Percentiles rank a stretch among this genome's conserved stretches.
Conservation (phyloP, 1,140 invertebrate genomes). For the Batillaria attramentaria region DNA sequence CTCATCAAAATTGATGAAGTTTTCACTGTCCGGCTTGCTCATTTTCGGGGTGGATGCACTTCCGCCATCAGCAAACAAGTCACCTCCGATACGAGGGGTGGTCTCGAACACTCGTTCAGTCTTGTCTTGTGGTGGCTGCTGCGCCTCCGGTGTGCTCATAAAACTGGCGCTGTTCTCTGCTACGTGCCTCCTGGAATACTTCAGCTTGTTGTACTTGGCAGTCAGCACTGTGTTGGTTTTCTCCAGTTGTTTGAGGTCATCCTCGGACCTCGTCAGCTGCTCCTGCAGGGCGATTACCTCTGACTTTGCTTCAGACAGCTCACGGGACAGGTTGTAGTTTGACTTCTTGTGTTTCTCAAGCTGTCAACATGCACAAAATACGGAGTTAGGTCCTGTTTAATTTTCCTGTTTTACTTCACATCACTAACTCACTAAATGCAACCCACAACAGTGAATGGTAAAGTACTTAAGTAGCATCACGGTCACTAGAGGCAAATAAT, state of each 20-base stretch:
- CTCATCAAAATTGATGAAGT: neutral
- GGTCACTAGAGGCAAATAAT: too few species aligned
- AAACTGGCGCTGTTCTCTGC: slow-evolving; percentile 19
- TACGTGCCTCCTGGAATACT: slow-evolving; percentile 7
- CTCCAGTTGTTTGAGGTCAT: slow-evolving; percentile 25
- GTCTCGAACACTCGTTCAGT: neutral
- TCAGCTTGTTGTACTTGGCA: neutral
- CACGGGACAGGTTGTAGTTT: slow-evolving; percentile 13
- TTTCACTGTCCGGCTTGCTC: neutral
- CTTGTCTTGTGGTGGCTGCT: neutral
- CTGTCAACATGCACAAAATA: neutral
- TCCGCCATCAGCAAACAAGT: neutral
- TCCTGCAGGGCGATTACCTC: neutral
- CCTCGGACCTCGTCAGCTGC: slow-evolving; percentile 28
- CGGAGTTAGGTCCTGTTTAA: too few species aligned
- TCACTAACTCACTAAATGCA: too few species aligned
- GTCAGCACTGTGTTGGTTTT: slow-evolving; percentile 4
- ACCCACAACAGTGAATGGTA: too few species aligned
- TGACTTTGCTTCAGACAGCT: neutral
- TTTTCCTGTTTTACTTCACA: too few species aligned
- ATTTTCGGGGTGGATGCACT: slow-evolving; percentile 3
- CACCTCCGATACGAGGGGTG: neutral
- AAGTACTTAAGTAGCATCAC: too few species aligned
- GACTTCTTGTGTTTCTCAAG: slow-evolving; percentile 14
- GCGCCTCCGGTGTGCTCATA: slow-evolving; percentile 9